Conservation (phyloP, 92 coral and sea anemone genomes). For the Epizoanthus rinbou region DNA sequence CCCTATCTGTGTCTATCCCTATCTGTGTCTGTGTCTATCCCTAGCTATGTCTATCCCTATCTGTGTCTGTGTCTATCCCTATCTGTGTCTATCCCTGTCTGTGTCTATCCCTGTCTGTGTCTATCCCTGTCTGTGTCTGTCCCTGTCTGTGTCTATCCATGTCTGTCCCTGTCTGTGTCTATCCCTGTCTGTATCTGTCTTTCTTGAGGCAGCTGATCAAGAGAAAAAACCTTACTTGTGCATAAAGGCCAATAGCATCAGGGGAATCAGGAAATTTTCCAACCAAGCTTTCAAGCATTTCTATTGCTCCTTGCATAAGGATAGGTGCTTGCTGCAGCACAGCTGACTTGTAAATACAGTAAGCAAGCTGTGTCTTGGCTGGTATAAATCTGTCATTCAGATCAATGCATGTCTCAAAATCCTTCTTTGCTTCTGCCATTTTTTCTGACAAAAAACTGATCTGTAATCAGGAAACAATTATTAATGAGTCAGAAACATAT, state of each 20-base stretch:
- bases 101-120: no score
- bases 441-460: conserved; percentile 88
- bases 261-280: conserved; percentile 75
- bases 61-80: no score
- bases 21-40: no score
- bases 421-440: conserved; percentile 83
- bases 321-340: conserved; percentile 81
- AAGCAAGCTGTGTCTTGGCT: conserved; percentile 94
- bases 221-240: conserved; percentile 70
- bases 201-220: not conserved
- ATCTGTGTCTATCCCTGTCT: no score
- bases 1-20: no score
- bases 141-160: no score
- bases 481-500: not conserved
- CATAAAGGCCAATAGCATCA: conserved; percentile 91
- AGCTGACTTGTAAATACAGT: conserved; percentile 94
- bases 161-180: no score
- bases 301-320: conserved; percentile 83
- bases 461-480: conserved; percentile 46
- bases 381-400: conserved; percentile 80
- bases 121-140: no score
- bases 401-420: conserved; percentile 88
- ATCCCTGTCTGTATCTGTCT: no score
- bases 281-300: conserved; percentile 80
- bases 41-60: no score